Conservation (phyloP, 1,140 invertebrate species). For the Latrodectus geometricus region DNA sequence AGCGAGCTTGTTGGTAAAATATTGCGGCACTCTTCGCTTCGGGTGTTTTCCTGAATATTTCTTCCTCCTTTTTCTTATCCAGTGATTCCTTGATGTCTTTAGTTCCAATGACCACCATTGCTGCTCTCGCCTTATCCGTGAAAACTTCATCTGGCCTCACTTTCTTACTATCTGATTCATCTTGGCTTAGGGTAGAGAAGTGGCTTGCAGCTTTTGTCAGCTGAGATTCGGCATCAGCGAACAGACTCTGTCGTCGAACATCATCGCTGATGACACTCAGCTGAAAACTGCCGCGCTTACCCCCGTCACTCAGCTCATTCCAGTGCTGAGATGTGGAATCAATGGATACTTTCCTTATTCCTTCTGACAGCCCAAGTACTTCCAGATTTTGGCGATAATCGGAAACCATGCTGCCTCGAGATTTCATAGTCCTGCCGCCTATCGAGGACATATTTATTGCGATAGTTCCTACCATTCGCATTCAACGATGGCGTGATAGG, state of each 20-base stretch:
- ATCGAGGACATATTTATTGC: neutral
- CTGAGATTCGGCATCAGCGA: conserved; percentile 29
- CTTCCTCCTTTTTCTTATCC: conserved; percentile 32
- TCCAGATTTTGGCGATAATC: neutral
- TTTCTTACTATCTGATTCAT: neutral
- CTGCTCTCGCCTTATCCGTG: conserved; percentile 31
- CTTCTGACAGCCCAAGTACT: neutral
- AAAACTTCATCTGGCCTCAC: conserved; percentile 27
- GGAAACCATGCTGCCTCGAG: neutral
- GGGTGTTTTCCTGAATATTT: conserved; percentile 28
- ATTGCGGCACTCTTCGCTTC: conserved; percentile 28
- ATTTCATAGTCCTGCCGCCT: neutral
- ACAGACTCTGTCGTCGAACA: neutral
- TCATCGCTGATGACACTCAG: conserved; percentile 25
- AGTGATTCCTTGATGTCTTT: conserved; percentile 46
- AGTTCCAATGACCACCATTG: conserved; percentile 31
- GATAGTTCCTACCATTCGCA: neutral
- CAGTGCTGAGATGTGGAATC: neutral
- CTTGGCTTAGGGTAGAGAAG: neutral
- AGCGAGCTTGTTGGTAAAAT: conserved; percentile 25
- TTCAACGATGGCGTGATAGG: too few relatives aligned
- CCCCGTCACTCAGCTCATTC: conserved; percentile 3
- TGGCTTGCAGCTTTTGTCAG: conserved; percentile 19
- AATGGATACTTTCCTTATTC: conserved; percentile 10
- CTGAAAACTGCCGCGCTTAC: conserved; percentile 6